Percentiles rank a stretch among this genome's conserved stretches.
These are phyloP conservation scores for Calycopis cecrops DNA, from an alignment of 1,140 invertebrate species.

Conservation along the genomic window DNA sequence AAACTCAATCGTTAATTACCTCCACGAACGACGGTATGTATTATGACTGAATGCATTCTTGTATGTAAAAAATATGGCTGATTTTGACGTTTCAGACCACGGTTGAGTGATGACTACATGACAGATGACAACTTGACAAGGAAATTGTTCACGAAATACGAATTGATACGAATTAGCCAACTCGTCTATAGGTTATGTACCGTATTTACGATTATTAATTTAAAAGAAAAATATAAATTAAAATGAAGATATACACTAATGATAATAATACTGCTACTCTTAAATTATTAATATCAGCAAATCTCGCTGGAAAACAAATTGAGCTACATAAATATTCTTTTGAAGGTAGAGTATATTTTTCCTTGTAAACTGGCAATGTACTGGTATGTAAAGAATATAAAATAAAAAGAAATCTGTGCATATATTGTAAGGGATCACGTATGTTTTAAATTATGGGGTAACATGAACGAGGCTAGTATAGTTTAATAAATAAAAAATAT, in stretches of 20 bases:
- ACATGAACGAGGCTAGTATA: too few species aligned
- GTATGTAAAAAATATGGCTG: too few species aligned
- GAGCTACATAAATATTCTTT: slow-evolving; percentile 73
- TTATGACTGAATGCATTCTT: too few species aligned
- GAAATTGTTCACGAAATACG: background rate
- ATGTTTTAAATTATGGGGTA: too few species aligned
- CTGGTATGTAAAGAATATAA: too few species aligned
- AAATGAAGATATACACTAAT: slow-evolving; percentile 82
- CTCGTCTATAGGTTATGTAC: slow-evolving; percentile 34
- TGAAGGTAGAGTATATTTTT: slow-evolving; percentile 66
- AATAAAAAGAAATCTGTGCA: too few species aligned
- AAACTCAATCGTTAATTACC: too few species aligned
- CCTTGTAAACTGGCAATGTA: background rate
- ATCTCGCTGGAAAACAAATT: slow-evolving; percentile 76
- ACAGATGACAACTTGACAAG: background rate
- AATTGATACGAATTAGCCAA: slow-evolving; percentile 4
- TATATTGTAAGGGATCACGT: too few species aligned
- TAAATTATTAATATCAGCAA: slow-evolving; percentile 81
- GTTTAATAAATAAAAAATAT: too few species aligned
- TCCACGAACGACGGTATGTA: too few species aligned
- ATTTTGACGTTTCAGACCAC: too few species aligned
- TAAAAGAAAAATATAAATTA: slow-evolving; percentile 28
- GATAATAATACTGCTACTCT: slow-evolving; percentile 83
- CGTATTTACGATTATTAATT: slow-evolving; percentile 18
- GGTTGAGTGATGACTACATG: too few species aligned